phyloP scores from a whole-genome alignment of 53 echinoderm and acorn worm genomes.

The Henricia sp. region DNA sequence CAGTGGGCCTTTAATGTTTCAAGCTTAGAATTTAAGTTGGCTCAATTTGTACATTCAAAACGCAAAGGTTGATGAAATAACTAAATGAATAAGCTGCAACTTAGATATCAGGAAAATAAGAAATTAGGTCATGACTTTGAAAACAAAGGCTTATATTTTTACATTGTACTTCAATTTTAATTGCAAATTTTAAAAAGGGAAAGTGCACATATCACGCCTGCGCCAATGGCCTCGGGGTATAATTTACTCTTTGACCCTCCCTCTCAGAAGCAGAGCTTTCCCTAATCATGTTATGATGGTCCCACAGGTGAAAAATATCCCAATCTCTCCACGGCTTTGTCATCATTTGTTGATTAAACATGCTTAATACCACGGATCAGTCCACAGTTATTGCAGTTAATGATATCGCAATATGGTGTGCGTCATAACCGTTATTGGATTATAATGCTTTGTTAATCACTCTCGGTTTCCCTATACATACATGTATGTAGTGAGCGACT shows the following conservation, averaged over 20 bases:
- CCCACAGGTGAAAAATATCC: slow-evolving; percentile 32
- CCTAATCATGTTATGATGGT: slow-evolving; percentile 34
- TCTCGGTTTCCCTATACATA: neutral
- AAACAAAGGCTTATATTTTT: too few species aligned
- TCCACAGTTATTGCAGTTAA: slow-evolving; percentile 19
- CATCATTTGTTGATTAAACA: slow-evolving; percentile 37
- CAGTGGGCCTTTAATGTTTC: too few species aligned
- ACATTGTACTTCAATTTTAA: neutral
- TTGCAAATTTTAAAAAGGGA: neutral
- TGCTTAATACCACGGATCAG: slow-evolving; percentile 3
- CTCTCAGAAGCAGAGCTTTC: neutral
- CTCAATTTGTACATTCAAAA: neutral
- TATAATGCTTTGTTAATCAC: slow-evolving; percentile 43
- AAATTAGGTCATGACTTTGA: too few species aligned
- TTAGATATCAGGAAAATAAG: too few species aligned
- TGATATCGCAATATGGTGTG: slow-evolving; percentile 44
- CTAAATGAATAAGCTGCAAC: neutral
- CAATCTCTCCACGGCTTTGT: slow-evolving; percentile 10
- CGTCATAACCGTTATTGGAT: slow-evolving; percentile 56
- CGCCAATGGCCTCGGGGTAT: neutral
- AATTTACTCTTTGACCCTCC: slow-evolving; percentile 45
- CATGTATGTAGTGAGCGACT: too few species aligned
- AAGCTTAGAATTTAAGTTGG: too few species aligned
- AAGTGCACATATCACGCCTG: neutral
- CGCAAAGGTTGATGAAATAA: neutral